Evolutionary conservation across 2,888 invertebrate species (phyloP).

Genomic region (Omphaloscelis lunosa): DNA sequence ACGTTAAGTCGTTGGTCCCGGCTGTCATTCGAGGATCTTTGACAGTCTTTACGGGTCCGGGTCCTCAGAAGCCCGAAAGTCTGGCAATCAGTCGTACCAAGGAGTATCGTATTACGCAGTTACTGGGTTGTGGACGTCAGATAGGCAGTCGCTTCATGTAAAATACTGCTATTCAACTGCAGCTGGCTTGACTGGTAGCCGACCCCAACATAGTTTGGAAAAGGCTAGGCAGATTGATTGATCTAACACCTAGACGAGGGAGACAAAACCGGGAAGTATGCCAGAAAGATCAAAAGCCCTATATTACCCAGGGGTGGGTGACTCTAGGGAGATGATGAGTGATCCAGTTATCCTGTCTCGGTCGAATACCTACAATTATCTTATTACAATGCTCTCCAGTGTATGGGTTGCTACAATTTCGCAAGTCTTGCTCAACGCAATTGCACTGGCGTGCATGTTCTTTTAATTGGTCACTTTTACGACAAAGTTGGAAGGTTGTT

Average conservation of each 20-base stretch:
- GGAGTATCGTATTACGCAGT: too few relatives aligned
- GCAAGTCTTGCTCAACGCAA: constrained; percentile 32
- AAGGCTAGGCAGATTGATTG: too few relatives aligned
- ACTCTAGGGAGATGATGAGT: background rate
- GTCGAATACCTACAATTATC: constrained; percentile 32
- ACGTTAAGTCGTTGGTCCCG: too few relatives aligned
- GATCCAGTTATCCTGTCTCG: constrained; percentile 7
- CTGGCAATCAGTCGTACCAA: too few relatives aligned
- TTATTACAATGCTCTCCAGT: constrained; percentile 40
- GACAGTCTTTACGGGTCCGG: too few relatives aligned
- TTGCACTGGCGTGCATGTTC: constrained; percentile 63
- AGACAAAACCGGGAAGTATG: background rate
- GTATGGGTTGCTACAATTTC: constrained; percentile 24
- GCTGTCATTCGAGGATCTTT: too few relatives aligned
- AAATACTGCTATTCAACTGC: too few relatives aligned
- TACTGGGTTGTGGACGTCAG: too few relatives aligned
- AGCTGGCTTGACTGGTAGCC: too few relatives aligned
- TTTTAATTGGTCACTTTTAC: constrained; percentile 46
- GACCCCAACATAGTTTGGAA: too few relatives aligned
- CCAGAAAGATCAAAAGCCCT: background rate
- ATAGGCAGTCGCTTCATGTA: too few relatives aligned
- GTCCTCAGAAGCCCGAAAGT: too few relatives aligned
- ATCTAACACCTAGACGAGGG: background rate
- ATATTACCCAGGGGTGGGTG: background rate
- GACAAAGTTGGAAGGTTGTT: constrained; percentile 28